Evolutionary conservation across 2,888 invertebrate species (phyloP), one percentile per base, ranked within the genome.

Genomic region (Dicranocentrus wangi): DNA sequence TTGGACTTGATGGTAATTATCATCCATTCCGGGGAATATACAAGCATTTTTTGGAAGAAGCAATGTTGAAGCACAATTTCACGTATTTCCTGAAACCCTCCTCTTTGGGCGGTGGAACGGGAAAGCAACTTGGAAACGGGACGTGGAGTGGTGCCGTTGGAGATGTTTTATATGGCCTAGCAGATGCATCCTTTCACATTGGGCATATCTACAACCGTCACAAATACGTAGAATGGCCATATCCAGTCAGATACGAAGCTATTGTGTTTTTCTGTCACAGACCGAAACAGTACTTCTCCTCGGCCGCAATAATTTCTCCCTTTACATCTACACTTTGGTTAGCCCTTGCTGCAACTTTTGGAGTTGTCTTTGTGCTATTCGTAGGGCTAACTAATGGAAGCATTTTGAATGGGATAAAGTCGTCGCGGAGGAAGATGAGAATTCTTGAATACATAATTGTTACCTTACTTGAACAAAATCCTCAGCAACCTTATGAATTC

Each of bases 381-480:
- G 55, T 15, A 58, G 32, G 21, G 17, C 2, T 17, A 15, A 58
- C 10, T 1, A 17, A 5, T 2, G 13, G 13, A 23, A 5, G n/a
- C 8, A 51, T 2, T 2, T 23, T 25, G n/a, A n/a, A n/a, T 1
- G n/a, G 43, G 10, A 10, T 7, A 66, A 1, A 23, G 17, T 10
- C n/a, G 1, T 32, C 32, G 3, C 10, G 32, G 47, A 25, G n/a
- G 10, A 23, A 28, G 25, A 27, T 1, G 13, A 21, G 19, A 21
- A 47, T 60, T 13, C 10, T 53, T 0, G 39, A 63, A 27, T 32
- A 32, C 10, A 32, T 32, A 3, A 10, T 32, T 8, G 39, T 32
- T 2, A 65, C 65, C 1, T 27, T 75, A 32, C 25, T 75, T 5
- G 75, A 75, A 28, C 75, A 75, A 65, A 63, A 53, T 65, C 21